These are phyloP conservation scores for Sitta carolinensis DNA, from an alignment of 2,797 vertebrate genomes.

Conservation along the genomic window DNA sequence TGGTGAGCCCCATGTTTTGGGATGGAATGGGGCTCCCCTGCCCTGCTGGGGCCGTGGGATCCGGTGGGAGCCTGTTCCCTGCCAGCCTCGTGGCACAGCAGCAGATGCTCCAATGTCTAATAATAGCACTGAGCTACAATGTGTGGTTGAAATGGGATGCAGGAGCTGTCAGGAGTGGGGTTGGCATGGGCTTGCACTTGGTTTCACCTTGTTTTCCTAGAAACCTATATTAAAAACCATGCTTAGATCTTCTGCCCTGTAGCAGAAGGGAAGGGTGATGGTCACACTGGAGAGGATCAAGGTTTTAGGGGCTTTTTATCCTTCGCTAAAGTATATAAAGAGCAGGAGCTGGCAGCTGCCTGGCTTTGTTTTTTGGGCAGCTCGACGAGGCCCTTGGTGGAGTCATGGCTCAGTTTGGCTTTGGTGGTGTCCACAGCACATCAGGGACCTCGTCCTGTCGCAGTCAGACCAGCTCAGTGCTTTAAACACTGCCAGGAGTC, in stretches of 20 bases:
- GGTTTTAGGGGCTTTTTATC: not conserved
- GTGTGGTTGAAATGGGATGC: constrained; percentile 11
- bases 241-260: not conserved
- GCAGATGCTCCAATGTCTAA: not conserved
- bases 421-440: not conserved
- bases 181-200: not conserved
- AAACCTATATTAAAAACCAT: not conserved
- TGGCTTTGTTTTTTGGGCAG: not conserved
- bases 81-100: not conserved
- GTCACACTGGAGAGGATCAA: not conserved
- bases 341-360: not conserved
- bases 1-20: constrained; percentile 78
- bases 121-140: constrained; percentile 33
- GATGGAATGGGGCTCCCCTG: not conserved
- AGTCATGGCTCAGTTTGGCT: not conserved
- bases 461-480: not conserved
- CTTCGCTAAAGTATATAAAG: not conserved
- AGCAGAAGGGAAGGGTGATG: not conserved
- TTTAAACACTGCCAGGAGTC: not conserved
- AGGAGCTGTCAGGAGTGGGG: not conserved
- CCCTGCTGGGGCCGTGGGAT: fast-evolving
- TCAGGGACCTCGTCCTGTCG: fast-evolving
- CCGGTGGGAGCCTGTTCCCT: not conserved
- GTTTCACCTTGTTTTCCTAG: not conserved
- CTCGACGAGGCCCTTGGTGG: not conserved